A percentile compares a stretch with the other conserved stretches of the same genome.
Evolutionary conservation across 2,888 invertebrate genomes (phyloP).

Genomic region (Smittia aterrima): DNA sequence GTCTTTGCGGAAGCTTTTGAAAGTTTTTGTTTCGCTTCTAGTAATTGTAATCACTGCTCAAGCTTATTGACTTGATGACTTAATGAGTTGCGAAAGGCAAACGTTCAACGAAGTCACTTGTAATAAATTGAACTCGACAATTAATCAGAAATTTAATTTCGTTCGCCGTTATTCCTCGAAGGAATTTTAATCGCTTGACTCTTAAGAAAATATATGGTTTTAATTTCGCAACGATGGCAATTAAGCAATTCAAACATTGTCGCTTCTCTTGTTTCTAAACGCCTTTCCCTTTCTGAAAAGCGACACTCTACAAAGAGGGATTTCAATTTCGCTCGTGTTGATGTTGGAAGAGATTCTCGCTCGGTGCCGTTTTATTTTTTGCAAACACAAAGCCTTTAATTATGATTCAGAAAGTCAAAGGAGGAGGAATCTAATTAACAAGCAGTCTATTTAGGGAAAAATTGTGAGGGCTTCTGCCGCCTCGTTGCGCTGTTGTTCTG

Average conservation of each 20-base stretch:
- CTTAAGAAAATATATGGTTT: conserved; percentile 38
- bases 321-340: conserved; percentile 18
- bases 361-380: background rate
- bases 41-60: too few species aligned
- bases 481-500: too few species aligned
- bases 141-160: background rate
- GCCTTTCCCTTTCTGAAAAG: background rate
- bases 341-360: background rate
- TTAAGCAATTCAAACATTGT: conserved; percentile 36
- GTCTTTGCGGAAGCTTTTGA: background rate
- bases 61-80: too few species aligned
- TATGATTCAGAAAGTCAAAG: conserved; percentile 28
- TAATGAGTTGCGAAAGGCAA: too few species aligned
- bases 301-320: background rate
- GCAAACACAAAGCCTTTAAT: conserved; percentile 23
- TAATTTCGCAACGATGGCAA: conserved; percentile 38
- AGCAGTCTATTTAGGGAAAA: background rate
- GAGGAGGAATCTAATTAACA: conserved; percentile 24
- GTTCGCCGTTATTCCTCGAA: background rate
- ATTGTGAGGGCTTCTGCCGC: background rate
- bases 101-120: too few species aligned
- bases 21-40: too few species aligned
- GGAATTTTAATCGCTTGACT: conserved; percentile 24
- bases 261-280: background rate
- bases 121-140: background rate